Conservation (phyloP, 2,888 invertebrate genomes). For the Lasioglossum vierecki region DNA sequence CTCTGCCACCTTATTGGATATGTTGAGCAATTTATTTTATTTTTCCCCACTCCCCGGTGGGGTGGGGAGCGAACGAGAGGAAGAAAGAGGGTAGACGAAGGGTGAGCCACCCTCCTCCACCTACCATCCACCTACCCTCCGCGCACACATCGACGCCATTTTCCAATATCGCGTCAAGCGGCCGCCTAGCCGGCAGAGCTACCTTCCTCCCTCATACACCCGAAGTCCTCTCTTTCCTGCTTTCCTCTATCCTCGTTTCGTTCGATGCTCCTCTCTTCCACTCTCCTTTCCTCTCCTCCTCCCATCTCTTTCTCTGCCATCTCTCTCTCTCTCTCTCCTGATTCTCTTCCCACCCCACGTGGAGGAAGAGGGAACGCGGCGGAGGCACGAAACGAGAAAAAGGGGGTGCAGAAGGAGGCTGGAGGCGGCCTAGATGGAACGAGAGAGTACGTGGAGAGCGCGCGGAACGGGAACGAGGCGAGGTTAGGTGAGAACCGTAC, state of each 20-base stretch:
- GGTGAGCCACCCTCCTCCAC: conserved; percentile 52
- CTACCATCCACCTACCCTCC: conserved; percentile 54
- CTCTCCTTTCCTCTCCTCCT: conserved; percentile 29
- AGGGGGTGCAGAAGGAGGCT: conserved; percentile 56
- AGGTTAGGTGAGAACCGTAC: conserved; percentile 77
- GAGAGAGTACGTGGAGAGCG: conserved; percentile 55
- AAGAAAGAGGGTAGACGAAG: conserved; percentile 37
- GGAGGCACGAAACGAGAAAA: conserved; percentile 60
- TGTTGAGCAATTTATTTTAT: conserved; percentile 84
- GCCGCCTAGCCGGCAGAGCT: conserved; percentile 42
- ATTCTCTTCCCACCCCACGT: background rate
- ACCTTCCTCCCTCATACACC: conserved; percentile 59
- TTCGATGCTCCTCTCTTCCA: conserved; percentile 4
- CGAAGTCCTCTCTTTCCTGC: conserved; percentile 51
- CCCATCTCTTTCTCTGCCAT: conserved; percentile 55
- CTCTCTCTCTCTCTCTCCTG: background rate
- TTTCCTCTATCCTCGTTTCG: conserved; percentile 37
- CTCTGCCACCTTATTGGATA: conserved; percentile 84
- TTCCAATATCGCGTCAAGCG: conserved; percentile 82
- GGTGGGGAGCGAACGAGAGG: conserved; percentile 16
- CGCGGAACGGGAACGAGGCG: conserved; percentile 67
- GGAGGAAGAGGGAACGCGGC: conserved; percentile 55
- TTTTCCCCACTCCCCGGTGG: conserved; percentile 72
- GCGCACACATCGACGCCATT: conserved; percentile 81
- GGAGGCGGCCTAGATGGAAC: conserved; percentile 52